Evolutionary conservation across 2,888 invertebrate species (phyloP).

Genomic region (Cephus sareptanus): DNA sequence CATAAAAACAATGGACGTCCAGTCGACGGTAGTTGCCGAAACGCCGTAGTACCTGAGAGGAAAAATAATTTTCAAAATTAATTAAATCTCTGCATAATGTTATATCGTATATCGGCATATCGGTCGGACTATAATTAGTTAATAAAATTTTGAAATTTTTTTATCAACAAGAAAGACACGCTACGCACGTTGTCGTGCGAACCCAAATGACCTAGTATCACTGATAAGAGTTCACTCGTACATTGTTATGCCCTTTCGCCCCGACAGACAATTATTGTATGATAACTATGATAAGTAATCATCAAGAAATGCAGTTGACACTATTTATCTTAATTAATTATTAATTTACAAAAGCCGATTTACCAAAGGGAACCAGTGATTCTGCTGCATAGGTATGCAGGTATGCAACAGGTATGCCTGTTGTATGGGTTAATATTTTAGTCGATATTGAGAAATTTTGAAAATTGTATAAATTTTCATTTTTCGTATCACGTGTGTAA

Average conservation of each 20-base stretch:
- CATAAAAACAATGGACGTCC: constrained; percentile 75
- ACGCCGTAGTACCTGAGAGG: constrained; percentile 48
- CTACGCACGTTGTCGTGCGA: neutral
- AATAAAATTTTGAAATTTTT: too few relatives aligned
- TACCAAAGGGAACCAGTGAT: too few relatives aligned
- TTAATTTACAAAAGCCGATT: too few relatives aligned
- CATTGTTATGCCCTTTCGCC: neutral
- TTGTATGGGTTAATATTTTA: too few relatives aligned
- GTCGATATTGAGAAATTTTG: too few relatives aligned
- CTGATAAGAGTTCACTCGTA: neutral
- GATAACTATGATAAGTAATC: neutral
- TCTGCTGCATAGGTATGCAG: too few relatives aligned
- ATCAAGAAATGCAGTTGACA: neutral
- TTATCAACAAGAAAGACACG: neutral
- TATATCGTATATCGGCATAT: neutral
- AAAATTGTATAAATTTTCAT: neutral
- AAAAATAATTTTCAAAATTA: neutral
- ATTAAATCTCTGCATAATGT: neutral
- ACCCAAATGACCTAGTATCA: neutral
- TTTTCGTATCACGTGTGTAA: too few relatives aligned
- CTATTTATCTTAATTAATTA: neutral
- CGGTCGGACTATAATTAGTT: neutral
- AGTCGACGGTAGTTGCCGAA: constrained; percentile 65
- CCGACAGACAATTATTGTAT: neutral
- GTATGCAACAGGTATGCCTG: too few relatives aligned